Base-by-base conservation (phyloP, 2,797 vertebrate species). In the Neosilurus mollespiculum region DNA sequence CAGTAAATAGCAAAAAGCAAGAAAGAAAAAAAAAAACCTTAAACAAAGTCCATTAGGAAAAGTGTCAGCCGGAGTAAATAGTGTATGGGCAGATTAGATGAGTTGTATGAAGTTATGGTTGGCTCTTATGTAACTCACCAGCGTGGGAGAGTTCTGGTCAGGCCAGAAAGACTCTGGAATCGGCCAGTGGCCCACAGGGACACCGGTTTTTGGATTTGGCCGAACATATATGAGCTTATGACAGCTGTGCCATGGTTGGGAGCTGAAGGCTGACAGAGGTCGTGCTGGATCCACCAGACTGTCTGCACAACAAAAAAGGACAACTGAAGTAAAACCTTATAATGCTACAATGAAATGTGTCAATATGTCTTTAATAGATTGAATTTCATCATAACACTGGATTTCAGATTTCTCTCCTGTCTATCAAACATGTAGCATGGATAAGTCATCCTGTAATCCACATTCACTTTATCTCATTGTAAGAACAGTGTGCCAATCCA, bases 101-200 rank as follows among this genome's bases (percentile, higher is more conserved):
- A 61, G 56, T 43, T 37, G n/a, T n/a, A 76, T 69, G 11, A 54
- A 72, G 34, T 80, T 78, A 53, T 83, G 37, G 7, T 53, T 51
- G 37, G 14, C 43, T 53, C 20, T 62, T 65, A 3, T 53, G 0
- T 34, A 64, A 85, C 96, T 96, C 94, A 99, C 98, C 95, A 99
- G 92, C 34, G 96, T 96, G 75, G 97, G 96, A 86, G 96, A 98
- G 91, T 98, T 99, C 94, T 98, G 98, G 93, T 99, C 98, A 66
- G 98, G 98, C 97, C 98, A 99, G 91, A 99, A 99, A 86, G 97
- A 97, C 90, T 99, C 98, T 64, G 98, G 97, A 86, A 99, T 97
- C 87, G 98, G 98, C 98, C 98, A 99, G 14, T 99, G 98, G 73
- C 98, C 98, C 81, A 99, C 96, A 85, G 98, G 97, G 90, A 99